Conservation (phyloP, 2,888 invertebrate species). For the Pterobdella sp. region DNA sequence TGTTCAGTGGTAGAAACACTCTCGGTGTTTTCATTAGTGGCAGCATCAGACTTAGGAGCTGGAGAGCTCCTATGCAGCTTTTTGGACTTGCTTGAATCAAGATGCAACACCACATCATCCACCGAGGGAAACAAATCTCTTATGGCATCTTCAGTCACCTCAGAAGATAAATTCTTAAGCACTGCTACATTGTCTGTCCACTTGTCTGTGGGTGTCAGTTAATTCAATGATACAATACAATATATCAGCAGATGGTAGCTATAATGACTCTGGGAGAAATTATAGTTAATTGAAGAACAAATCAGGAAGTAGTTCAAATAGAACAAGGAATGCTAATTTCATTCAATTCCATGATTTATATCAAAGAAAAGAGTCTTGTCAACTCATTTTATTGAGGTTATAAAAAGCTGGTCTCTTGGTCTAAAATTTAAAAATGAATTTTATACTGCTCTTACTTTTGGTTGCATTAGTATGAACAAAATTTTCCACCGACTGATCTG, state of each 20-base stretch:
- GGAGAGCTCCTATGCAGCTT: background rate
- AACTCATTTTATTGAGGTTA: no score
- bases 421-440: no score
- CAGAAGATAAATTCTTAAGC: constrained; percentile 27
- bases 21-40: background rate
- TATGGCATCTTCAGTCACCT: constrained; percentile 27
- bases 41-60: background rate
- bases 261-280: no score
- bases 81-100: constrained; percentile 19
- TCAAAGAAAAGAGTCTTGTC: no score
- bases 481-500: no score
- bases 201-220: constrained; percentile 25
- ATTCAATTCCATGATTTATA: no score
- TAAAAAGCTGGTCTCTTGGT: no score
- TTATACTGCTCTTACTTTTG: no score
- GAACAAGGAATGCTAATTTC: no score
- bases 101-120: constrained; percentile 29
- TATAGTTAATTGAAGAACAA: no score
- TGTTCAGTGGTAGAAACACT: background rate
- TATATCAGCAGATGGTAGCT: background rate
- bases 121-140: constrained; percentile 27
- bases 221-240: background rate
- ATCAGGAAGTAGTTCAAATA: no score
- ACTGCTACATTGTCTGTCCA: constrained; percentile 32
- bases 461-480: no score